A percentile compares a stretch with the other conserved stretches of the same genome.
phyloP scores from a whole-genome alignment of 2,888 invertebrate genomes.

The Deilephila elpenor region DNA sequence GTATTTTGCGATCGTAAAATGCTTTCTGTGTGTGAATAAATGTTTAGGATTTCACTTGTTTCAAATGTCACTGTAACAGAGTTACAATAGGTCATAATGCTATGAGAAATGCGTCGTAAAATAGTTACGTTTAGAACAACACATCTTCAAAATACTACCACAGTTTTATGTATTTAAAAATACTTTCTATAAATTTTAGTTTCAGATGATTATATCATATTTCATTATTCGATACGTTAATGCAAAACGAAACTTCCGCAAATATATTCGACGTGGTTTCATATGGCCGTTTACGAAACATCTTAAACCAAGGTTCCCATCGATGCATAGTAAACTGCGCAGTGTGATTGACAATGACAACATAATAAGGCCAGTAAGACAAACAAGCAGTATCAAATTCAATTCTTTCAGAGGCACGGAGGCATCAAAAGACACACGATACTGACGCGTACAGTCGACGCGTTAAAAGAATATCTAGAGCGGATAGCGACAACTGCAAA shows the following conservation, averaged over 20 bases:
- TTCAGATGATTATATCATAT: no score
- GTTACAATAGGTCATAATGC: not conserved
- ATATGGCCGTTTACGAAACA: constrained; percentile 1
- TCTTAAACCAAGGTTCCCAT: not conserved
- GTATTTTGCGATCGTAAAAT: constrained; percentile 16
- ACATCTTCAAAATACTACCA: no score
- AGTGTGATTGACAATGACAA: constrained; percentile 7
- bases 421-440: constrained; percentile 53
- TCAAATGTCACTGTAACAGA: not conserved
- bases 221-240: no score
- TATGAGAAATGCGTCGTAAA: not conserved
- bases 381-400: constrained; percentile 30
- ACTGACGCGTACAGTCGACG: constrained; percentile 41
- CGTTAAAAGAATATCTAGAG: constrained; percentile 55
- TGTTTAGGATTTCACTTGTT: not conserved
- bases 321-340: constrained; percentile 9
- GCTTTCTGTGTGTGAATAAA: not conserved
- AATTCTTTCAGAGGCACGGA: constrained; percentile 33
- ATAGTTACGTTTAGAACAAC: no score
- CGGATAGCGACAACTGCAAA: constrained; percentile 50
- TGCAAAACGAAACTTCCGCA: no score
- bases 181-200: no score
- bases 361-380: constrained; percentile 27
- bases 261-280: no score
- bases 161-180: no score